phyloP scores from a whole-genome alignment of 2,113 vertebrate species.

The Riparia riparia region DNA sequence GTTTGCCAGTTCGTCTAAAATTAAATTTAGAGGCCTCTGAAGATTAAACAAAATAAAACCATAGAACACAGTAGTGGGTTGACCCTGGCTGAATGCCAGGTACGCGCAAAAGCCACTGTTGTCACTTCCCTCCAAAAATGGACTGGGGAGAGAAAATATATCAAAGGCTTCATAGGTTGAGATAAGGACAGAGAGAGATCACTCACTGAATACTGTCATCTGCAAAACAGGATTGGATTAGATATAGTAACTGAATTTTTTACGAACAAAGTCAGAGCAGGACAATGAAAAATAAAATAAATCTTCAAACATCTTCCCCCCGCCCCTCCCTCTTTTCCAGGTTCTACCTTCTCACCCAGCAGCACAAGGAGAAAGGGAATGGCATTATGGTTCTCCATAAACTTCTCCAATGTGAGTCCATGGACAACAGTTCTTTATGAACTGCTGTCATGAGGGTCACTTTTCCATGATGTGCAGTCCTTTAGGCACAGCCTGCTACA shows the following conservation, averaged over 20 bases:
- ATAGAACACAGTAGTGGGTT: not conserved
- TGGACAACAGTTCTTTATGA: not conserved
- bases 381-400: not conserved
- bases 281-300: not conserved
- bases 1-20: not conserved
- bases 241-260: not conserved
- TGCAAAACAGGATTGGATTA: not conserved
- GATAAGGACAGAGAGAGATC: not conserved
- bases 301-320: not conserved
- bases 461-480: not conserved
- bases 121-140: not conserved
- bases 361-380: not conserved
- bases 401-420: rapidly evolving
- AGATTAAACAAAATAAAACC: conserved; percentile 23
- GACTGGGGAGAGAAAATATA: not conserved
- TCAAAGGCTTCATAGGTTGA: not conserved
- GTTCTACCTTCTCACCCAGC: not conserved
- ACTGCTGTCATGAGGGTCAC: not conserved
- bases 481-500: not conserved
- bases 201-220: not conserved
- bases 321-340: not conserved
- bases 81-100: not conserved
- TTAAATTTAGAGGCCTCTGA: conserved; percentile 22
- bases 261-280: not conserved
- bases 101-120: not conserved